Conservation (phyloP, 2,888 invertebrate species). For the Phorcus lineatus region DNA sequence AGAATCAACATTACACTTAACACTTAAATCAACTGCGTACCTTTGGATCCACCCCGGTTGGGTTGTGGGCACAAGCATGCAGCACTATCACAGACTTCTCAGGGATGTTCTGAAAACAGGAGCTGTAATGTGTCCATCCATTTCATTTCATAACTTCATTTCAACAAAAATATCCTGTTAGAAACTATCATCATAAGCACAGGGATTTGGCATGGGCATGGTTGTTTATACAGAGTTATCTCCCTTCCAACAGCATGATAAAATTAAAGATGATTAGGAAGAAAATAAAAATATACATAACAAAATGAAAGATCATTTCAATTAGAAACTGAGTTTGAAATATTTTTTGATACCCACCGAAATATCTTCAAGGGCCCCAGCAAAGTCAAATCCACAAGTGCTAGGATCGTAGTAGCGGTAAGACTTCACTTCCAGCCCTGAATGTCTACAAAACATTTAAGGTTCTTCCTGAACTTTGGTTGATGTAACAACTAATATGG, state of each 20-base stretch:
- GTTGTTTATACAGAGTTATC: too few species aligned
- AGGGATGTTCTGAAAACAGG: slow-evolving; percentile 87
- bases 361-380: slow-evolving; percentile 92
- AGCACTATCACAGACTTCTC: slow-evolving; percentile 91
- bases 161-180: neutral
- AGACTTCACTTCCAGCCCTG: slow-evolving; percentile 88
- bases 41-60: slow-evolving; percentile 81
- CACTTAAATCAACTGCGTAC: too few species aligned
- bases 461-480: too few species aligned
- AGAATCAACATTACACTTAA: too few species aligned
- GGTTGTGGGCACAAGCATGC: slow-evolving; percentile 99
- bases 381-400: slow-evolving; percentile 94
- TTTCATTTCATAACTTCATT: neutral
- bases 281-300: too few species aligned
- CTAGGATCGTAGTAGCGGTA: slow-evolving; percentile 96
- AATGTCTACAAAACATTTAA: slow-evolving; percentile 77
- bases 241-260: too few species aligned
- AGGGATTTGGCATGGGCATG: too few species aligned
- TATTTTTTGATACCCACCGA: slow-evolving; percentile 65
- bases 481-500: too few species aligned
- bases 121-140: neutral
- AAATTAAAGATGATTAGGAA: too few species aligned
- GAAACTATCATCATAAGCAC: neutral
- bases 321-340: too few species aligned
- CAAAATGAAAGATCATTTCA: too few species aligned